Evolutionary conservation across 2,797 vertebrate genomes (phyloP).

Genomic region (Balearica regulorum): DNA sequence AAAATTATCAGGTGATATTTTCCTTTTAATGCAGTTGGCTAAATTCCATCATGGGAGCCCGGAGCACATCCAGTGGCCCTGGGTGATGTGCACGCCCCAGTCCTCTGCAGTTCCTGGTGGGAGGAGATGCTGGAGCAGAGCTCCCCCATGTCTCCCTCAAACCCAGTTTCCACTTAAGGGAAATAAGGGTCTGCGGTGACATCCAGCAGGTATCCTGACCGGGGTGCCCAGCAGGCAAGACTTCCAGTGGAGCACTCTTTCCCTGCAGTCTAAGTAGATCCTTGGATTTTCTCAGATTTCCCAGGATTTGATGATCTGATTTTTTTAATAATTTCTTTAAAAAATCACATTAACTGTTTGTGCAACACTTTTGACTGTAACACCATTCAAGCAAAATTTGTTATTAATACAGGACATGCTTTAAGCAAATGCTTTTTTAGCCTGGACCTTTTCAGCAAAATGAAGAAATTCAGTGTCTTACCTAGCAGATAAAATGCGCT

Average conservation of each 20-base stretch:
- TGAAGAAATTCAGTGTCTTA: not conserved
- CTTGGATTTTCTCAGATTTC: not conserved
- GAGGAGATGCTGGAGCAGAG: not conserved
- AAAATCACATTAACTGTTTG: not conserved
- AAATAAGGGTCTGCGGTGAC: not conserved
- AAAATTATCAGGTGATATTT: not conserved
- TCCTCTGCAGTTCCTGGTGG: not conserved
- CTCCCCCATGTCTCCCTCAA: not conserved
- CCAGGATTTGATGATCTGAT: not conserved
- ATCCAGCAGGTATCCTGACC: not conserved
- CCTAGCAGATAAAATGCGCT: not conserved
- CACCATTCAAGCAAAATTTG: not conserved
- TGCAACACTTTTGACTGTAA: not conserved
- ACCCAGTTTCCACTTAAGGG: not conserved
- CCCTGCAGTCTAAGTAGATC: not conserved
- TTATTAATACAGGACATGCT: not conserved
- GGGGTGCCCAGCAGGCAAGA: not conserved
- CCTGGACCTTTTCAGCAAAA: not conserved
- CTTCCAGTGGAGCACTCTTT: not conserved
- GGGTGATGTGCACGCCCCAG: not conserved
- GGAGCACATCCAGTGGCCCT: not conserved
- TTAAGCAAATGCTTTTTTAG: not conserved
- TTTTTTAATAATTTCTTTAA: not conserved
- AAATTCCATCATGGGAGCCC: fast-evolving
- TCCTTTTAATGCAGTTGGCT: not conserved